Evolutionary conservation across 2,888 invertebrate species (phyloP).

Genomic region (Dromius quadrimaculatus): DNA sequence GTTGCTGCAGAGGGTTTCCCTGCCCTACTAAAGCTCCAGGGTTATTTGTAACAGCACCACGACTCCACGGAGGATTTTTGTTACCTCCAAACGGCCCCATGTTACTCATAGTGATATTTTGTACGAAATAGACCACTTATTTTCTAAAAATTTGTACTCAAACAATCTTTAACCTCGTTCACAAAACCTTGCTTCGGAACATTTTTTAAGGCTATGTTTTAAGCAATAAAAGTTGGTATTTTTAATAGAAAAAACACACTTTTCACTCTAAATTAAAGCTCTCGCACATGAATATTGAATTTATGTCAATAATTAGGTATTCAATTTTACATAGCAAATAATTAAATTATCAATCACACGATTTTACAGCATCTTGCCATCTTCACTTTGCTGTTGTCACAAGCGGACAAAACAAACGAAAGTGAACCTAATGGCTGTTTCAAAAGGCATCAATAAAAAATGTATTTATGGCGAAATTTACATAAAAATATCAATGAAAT

Average conservation of each 20-base stretch:
- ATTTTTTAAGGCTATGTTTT: slow-evolving; percentile 13
- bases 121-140: neutral
- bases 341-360: slow-evolving; percentile 12
- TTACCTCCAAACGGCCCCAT: slow-evolving; percentile 72
- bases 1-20: slow-evolving; percentile 72
- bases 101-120: slow-evolving; percentile 66
- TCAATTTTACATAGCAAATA: neutral
- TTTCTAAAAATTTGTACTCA: neutral
- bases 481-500: neutral
- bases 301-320: neutral
- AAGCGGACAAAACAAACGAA: slow-evolving; percentile 3
- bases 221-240: neutral
- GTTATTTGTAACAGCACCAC: slow-evolving; percentile 69
- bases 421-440: no score
- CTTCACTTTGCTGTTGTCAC: slow-evolving; percentile 11
- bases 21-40: slow-evolving; percentile 70
- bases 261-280: neutral
- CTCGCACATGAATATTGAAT: neutral
- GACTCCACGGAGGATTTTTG: slow-evolving; percentile 88
- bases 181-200: neutral
- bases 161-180: neutral
- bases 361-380: neutral
- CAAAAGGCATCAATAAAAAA: no score
- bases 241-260: neutral
- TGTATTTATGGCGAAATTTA: neutral